Evolutionary conservation across 2,113 vertebrate species (phyloP).

Genomic region (Scophthalmus maximus): DNA sequence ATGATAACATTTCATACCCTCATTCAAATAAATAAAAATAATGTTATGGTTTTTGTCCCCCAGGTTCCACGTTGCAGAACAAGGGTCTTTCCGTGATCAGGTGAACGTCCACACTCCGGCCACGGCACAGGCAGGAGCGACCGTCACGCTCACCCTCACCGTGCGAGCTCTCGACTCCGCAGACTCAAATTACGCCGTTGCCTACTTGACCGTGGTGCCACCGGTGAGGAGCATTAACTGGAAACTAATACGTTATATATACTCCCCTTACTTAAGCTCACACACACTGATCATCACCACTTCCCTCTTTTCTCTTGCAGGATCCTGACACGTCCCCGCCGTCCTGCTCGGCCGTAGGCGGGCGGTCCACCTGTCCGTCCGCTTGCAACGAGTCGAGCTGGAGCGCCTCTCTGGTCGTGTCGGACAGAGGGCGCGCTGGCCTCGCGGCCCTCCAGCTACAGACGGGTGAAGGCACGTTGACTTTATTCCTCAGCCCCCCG

Average conservation of each 20-base stretch:
- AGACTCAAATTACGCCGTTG: conserved; percentile 82
- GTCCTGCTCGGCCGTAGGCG: conserved; percentile 64
- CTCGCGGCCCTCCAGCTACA: conserved; percentile 76
- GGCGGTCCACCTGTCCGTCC: conserved; percentile 64
- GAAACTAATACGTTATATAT: background rate
- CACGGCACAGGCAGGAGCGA: conserved; percentile 62
- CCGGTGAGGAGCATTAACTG: conserved; percentile 69
- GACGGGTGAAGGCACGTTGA: conserved; percentile 72
- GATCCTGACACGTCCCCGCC: conserved; percentile 75
- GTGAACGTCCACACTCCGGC: conserved; percentile 80
- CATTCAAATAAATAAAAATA: too few relatives aligned
- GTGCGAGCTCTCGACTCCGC: conserved; percentile 64
- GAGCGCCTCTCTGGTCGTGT: conserved; percentile 74
- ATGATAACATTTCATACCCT: too few relatives aligned
- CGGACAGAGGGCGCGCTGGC: conserved; percentile 80
- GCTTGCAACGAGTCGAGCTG: conserved; percentile 73
- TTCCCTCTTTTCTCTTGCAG: conserved; percentile 46
- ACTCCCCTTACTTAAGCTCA: background rate
- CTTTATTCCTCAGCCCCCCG: conserved; percentile 56
- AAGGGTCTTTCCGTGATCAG: conserved; percentile 69
- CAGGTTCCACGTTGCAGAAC: conserved; percentile 74
- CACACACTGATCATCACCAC: background rate
- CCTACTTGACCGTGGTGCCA: conserved; percentile 80
- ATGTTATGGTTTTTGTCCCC: background rate
- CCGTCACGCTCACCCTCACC: conserved; percentile 82